Evolutionary conservation across 2,797 vertebrate genomes (phyloP), one percentile per base, ranked within the genome.

Genomic region (Myotis planiceps): DNA sequence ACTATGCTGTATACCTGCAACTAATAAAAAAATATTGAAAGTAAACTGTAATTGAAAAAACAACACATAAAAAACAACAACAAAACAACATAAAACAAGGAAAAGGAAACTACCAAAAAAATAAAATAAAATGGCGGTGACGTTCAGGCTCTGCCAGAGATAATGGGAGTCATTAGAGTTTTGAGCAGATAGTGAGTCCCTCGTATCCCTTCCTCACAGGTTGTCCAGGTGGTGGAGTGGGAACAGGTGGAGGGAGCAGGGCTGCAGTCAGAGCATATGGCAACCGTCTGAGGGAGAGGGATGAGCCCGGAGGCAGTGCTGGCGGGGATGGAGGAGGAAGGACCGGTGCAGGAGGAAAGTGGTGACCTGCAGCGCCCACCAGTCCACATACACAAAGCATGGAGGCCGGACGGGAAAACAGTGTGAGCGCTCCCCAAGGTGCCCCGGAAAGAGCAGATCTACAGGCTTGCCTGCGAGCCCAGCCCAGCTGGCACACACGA

Each of bases 401-500:
- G 7, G 37, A 96, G 58, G 82, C 27, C 90, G 92, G 65, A 71
- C 6, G 60, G 65, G 74, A 34, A 69, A 3, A 32, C 4, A 92
- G 21, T 9, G 37, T 29, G 39, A 69, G 63, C 63, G 51, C 76
- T 65, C 2, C 55, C 75, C 68, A 93, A 85, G 66, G 80, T 58
- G 87, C 79, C 65, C 85, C 3, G 21, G 53, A 65, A 49, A 69
- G 66, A 93, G 87, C 91, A 80, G 45, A 5, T 69, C 84, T 53
- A 37, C 84, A 65, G 79, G 32, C 65, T 34, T 21, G 80, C 78
- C 69, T 29, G 53, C 16, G 10, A 86, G 69, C 68, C 88, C 75
- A 95, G 85, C 37, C 78, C 80, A 91, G 63, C 82, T 45, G 94
- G 90, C 81, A 68, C 55, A 7, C 14, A 71, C 13, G 58, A 66